A percentile compares a stretch with the other conserved stretches of the same genome.
Conservation (phyloP, 2,888 invertebrate species). For the Elmis aenea region DNA sequence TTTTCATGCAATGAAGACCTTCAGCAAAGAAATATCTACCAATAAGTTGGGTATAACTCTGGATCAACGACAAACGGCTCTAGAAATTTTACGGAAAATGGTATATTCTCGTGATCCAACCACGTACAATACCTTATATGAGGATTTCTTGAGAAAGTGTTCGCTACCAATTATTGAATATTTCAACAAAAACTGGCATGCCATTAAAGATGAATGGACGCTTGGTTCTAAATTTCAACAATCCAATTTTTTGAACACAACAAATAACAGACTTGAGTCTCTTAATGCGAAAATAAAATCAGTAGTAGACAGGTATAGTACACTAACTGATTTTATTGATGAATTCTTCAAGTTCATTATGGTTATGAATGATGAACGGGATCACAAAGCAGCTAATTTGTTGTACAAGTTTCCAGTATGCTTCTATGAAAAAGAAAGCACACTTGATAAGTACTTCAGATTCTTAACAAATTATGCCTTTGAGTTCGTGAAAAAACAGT, state of each 20-base stretch:
- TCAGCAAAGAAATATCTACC: slow-evolving; percentile 19
- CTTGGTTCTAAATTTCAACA: slow-evolving; percentile 9
- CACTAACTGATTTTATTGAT: no score
- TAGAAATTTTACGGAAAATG: slow-evolving; percentile 4
- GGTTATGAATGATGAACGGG: slow-evolving; percentile 11
- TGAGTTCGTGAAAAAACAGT: slow-evolving; percentile 6
- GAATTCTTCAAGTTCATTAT: slow-evolving; percentile 10
- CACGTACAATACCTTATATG: not conserved
- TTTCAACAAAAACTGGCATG: slow-evolving; percentile 20
- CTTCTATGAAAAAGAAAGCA: slow-evolving; percentile 10
- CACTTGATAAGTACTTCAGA: slow-evolving; percentile 3
- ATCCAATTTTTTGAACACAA: slow-evolving; percentile 14
- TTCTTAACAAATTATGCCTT: slow-evolving; percentile 7
- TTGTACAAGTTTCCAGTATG: slow-evolving; percentile 3
- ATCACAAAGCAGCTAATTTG: slow-evolving; percentile 17
- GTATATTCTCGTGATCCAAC: not conserved
- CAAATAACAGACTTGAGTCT: slow-evolving; percentile 19
- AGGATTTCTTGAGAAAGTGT: slow-evolving; percentile 2
- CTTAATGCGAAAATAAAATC: slow-evolving; percentile 12
- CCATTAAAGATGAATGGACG: slow-evolving; percentile 17
- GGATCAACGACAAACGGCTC: slow-evolving; percentile 8
- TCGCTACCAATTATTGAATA: slow-evolving; percentile 13
- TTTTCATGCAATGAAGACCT: slow-evolving; percentile 21
- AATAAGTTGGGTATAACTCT: slow-evolving; percentile 16
- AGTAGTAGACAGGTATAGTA: slow-evolving; percentile 6